phyloP scores from a whole-genome alignment of 2,888 invertebrate genomes.

The Hybos culiciformis region DNA sequence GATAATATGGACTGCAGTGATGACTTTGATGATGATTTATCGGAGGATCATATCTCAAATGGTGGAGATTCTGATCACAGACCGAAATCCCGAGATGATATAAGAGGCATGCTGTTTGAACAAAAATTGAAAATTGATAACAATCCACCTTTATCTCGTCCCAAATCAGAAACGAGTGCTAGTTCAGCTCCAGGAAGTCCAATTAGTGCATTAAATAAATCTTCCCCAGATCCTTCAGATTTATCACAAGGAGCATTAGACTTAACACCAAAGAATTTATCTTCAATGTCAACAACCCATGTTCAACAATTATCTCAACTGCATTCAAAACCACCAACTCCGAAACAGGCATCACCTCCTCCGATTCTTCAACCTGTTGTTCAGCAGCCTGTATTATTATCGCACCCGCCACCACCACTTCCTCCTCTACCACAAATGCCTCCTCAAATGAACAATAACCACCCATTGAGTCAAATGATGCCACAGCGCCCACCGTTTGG shows the following conservation, averaged over 20 bases:
- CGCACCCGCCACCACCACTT: slow-evolving; percentile 12
- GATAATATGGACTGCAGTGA: slow-evolving; percentile 35
- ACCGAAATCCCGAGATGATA: slow-evolving; percentile 31
- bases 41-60: slow-evolving; percentile 32
- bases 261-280: slow-evolving; percentile 39
- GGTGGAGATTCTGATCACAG: slow-evolving; percentile 27
- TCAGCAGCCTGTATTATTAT: slow-evolving; percentile 18
- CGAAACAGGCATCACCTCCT: slow-evolving; percentile 14
- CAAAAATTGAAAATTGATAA: slow-evolving; percentile 32
- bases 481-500: slow-evolving; percentile 30
- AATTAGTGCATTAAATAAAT: slow-evolving; percentile 16
- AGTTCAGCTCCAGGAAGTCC: slow-evolving; percentile 27
- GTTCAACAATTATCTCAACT: slow-evolving; percentile 25
- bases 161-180: slow-evolving; percentile 20
- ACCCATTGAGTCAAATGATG: slow-evolving; percentile 1
- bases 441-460: slow-evolving; percentile 17
- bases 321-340: slow-evolving; percentile 24
- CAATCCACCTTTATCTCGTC: slow-evolving; percentile 21
- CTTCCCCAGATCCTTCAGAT: slow-evolving; percentile 35
- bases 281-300: slow-evolving; percentile 23
- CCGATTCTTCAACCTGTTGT: slow-evolving; percentile 5
- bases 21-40: slow-evolving; percentile 31
- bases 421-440: slow-evolving; percentile 13
- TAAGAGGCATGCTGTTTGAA: slow-evolving; percentile 32
- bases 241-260: slow-evolving; percentile 42